Evolutionary conservation across 2,888 invertebrate species (phyloP).

Genomic region (Panopea generosa): DNA sequence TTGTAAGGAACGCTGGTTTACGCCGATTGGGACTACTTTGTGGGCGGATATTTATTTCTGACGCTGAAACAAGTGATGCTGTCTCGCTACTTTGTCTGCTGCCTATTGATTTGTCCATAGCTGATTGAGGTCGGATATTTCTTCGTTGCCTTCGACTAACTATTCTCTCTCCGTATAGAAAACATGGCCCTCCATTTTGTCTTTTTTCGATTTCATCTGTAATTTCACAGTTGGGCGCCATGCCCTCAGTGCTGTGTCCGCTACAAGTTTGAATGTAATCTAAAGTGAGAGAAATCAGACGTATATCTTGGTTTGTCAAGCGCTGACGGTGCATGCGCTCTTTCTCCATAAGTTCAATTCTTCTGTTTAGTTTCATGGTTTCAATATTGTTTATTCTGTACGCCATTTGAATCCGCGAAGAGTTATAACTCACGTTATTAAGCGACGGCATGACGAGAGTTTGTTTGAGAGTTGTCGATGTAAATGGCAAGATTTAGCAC

Average conservation of each 20-base stretch:
- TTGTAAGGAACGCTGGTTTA: constrained; percentile 61
- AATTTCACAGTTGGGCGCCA: constrained; percentile 57
- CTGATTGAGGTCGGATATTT: constrained; percentile 70
- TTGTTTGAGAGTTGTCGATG: no score
- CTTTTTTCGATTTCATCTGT: constrained; percentile 51
- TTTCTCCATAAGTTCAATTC: constrained; percentile 77
- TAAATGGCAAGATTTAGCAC: no score
- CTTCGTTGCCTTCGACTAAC: constrained; percentile 75
- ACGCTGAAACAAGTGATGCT: constrained; percentile 52
- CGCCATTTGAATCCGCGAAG: constrained; percentile 78
- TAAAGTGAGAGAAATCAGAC: constrained; percentile 77
- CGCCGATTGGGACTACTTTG: constrained; percentile 70
- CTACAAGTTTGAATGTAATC: constrained; percentile 81
- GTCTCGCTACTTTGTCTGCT: constrained; percentile 54
- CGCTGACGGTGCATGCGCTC: constrained; percentile 74
- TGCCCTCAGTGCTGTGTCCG: constrained; percentile 80
- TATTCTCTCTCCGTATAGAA: constrained; percentile 81
- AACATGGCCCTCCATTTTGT: constrained; percentile 70
- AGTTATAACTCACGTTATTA: constrained; percentile 75
- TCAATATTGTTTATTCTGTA: constrained; percentile 81
- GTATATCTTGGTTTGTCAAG: constrained; percentile 80
- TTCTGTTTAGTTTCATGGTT: constrained; percentile 71
- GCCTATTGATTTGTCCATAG: constrained; percentile 52
- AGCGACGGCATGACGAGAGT: constrained; percentile 64
- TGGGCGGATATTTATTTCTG: constrained; percentile 46